Conservation (phyloP, 2,888 invertebrate genomes). For the Sarcophaga caerulescens region DNA sequence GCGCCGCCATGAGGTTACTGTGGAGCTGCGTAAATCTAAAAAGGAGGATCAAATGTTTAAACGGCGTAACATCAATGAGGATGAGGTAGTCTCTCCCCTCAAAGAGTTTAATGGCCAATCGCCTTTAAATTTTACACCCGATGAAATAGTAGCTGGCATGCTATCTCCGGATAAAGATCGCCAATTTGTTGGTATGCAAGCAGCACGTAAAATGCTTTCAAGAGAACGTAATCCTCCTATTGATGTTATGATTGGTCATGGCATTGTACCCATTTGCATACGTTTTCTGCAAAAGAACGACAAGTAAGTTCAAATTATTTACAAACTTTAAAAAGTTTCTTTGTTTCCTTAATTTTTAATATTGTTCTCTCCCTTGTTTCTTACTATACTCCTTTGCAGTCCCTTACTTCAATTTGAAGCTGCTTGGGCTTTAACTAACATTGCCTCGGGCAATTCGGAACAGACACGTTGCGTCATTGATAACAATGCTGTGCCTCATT, state of each 20-base stretch:
- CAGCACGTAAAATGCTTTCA: slow-evolving; percentile 93
- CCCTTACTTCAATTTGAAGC: slow-evolving; percentile 94
- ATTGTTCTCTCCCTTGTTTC: no score
- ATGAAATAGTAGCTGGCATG: slow-evolving; percentile 89
- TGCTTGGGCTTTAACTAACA: slow-evolving; percentile 98
- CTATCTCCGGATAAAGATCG: slow-evolving; percentile 84
- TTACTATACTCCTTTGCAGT: slow-evolving; percentile 80
- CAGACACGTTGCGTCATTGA: slow-evolving; percentile 94
- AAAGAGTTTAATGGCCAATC: slow-evolving; percentile 82
- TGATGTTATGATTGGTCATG: slow-evolving; percentile 90
- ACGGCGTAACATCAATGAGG: slow-evolving; percentile 89
- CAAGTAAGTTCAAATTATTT: slow-evolving; percentile 83
- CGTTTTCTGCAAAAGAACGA: slow-evolving; percentile 87
- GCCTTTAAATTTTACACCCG: slow-evolving; percentile 83
- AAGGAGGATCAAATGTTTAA: slow-evolving; percentile 97
- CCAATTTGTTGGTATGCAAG: slow-evolving; percentile 88
- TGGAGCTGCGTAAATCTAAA: slow-evolving; percentile 95
- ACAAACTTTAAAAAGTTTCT: neutral
- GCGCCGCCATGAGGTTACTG: slow-evolving; percentile 92
- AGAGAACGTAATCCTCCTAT: slow-evolving; percentile 96
- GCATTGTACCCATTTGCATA: slow-evolving; percentile 92
- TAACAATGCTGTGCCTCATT: slow-evolving; percentile 91
- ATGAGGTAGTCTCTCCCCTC: slow-evolving; percentile 81
- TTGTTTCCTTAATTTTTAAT: no score
- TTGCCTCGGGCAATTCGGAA: slow-evolving; percentile 95